These are phyloP conservation scores for Notarius lentiginosus DNA, from an alignment of 2,113 vertebrate species.

Conservation along the genomic window DNA sequence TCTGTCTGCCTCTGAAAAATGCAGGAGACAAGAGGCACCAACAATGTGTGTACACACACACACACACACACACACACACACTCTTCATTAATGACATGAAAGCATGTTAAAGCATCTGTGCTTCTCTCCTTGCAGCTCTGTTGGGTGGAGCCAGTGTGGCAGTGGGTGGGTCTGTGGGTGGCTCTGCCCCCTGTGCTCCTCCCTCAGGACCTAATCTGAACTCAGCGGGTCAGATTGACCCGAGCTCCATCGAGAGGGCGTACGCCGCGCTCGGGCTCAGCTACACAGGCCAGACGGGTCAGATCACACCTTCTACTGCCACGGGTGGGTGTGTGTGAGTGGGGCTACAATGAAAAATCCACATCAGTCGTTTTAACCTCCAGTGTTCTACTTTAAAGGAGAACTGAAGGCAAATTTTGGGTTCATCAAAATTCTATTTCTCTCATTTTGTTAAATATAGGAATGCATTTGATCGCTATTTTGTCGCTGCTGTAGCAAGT, in stretches of 20 bases:
- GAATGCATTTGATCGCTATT: too few species aligned
- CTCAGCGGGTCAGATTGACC: slow-evolving; percentile 93
- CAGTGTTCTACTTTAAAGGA: not conserved
- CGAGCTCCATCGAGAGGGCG: slow-evolving; percentile 95
- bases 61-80: not conserved
- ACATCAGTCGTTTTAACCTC: not conserved
- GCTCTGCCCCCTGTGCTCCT: slow-evolving; percentile 83
- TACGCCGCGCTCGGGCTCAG: slow-evolving; percentile 95
- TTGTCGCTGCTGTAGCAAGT: too few species aligned
- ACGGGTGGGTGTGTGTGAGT: slow-evolving; percentile 79
- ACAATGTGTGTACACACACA: slow-evolving; percentile 80
- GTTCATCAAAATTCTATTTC: too few species aligned
- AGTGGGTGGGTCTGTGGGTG: slow-evolving; percentile 79
- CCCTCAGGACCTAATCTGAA: slow-evolving; percentile 82
- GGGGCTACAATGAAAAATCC: slow-evolving; percentile 52
- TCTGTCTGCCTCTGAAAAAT: slow-evolving; percentile 96
- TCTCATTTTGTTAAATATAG: too few species aligned
- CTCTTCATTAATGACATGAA: not conserved
- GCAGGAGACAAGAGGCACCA: slow-evolving; percentile 97
- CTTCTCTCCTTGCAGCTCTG: slow-evolving; percentile 73
- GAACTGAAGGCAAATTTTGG: too few species aligned
- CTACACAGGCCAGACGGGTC: slow-evolving; percentile 91
- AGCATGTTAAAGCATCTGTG: not conserved
- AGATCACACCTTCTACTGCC: slow-evolving; percentile 70
- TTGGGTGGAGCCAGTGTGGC: slow-evolving; percentile 82